Conservation (phyloP, 1,140 invertebrate genomes). For the Tyrophagus putrescentiae region DNA sequence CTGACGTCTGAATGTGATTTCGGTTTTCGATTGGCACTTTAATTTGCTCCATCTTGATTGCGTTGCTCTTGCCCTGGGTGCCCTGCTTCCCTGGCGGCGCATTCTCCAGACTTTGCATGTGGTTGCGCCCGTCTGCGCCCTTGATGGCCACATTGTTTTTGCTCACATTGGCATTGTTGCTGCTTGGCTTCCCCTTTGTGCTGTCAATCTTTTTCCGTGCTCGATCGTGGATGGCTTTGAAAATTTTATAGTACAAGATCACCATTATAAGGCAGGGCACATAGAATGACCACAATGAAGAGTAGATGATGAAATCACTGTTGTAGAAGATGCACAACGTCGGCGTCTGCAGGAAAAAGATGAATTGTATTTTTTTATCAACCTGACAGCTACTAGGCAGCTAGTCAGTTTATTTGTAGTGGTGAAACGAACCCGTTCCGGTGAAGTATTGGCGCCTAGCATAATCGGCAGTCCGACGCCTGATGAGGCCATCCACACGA, state of each 20-base stretch:
- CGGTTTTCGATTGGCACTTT: background rate
- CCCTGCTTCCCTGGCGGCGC: background rate
- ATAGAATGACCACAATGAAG: slow-evolving; percentile 94
- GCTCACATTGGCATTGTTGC: slow-evolving; percentile 5
- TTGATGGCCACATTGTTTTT: background rate
- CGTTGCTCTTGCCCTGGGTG: background rate
- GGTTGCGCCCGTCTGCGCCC: background rate
- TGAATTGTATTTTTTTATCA: too few species aligned
- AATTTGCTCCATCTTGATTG: background rate
- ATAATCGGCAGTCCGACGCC: slow-evolving; percentile 95
- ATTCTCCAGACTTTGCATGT: background rate
- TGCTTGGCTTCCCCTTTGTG: background rate
- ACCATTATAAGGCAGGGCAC: slow-evolving; percentile 98
- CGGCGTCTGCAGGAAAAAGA: slow-evolving; percentile 25
- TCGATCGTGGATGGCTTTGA: slow-evolving; percentile 67
- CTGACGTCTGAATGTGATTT: background rate
- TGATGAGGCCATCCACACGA: slow-evolving; percentile 89
- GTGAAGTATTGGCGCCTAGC: slow-evolving; percentile 75
- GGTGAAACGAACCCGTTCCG: slow-evolving; percentile 34
- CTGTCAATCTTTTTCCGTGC: slow-evolving; percentile 50
- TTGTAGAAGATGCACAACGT: slow-evolving; percentile 80
- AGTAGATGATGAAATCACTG: slow-evolving; percentile 93
- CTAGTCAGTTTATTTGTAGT: background rate
- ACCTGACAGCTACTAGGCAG: too few species aligned
- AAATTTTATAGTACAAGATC: slow-evolving; percentile 95